Base-by-base conservation (phyloP, 2,113 vertebrate species). In the Eulacestoma nigropectus region DNA sequence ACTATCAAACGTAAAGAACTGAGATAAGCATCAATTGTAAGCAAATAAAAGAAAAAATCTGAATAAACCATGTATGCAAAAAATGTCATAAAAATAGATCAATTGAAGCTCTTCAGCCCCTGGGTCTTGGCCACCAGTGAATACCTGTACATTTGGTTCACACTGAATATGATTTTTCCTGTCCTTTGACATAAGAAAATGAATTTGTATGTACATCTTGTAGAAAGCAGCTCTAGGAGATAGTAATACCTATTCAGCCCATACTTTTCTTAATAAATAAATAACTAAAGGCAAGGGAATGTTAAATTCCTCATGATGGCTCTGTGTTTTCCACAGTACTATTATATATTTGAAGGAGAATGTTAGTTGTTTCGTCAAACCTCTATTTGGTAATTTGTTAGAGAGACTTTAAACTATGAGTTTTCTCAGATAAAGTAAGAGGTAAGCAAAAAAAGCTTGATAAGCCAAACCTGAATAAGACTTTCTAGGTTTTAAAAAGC, bases 1-100 rank as follows among this genome's bases (percentile, higher is more conserved):
- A 73, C 17, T 68, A 29, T 26, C 26, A 57, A 57, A 88, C 90
- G 15, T 64, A 52, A 73, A 88, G 6, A 74, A 39, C 5, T 37
- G n/a, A 68, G n/a, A 60, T 16, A 85, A 80, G 1, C 27, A 81
- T 59, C n/a, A 49, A 4, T 41, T 75, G 10, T 81, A 68, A 30
- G 4, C 12, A 39, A 74, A 27, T 3, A 11, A 44, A 25, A n/a
- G 3, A 1, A 4, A 1, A 59, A 49, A 30, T 1, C 9, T 39
- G 26, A 63, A 70, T 63, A 56, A 52, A 78, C 25, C 2, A 46
- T 2, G 17, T 55, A 22, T 20, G 6, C 47, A 47, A 82, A 68
- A 21, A 17, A 57, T 10, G 23, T 69, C 17, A 42, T 55, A 72
- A 88, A 50, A 10, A 16, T 21, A 52, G 21, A 59, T 37, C 8